Evolutionary conservation across 2,797 vertebrate species (phyloP).

Genomic region (Uromys caudimaculatus): DNA sequence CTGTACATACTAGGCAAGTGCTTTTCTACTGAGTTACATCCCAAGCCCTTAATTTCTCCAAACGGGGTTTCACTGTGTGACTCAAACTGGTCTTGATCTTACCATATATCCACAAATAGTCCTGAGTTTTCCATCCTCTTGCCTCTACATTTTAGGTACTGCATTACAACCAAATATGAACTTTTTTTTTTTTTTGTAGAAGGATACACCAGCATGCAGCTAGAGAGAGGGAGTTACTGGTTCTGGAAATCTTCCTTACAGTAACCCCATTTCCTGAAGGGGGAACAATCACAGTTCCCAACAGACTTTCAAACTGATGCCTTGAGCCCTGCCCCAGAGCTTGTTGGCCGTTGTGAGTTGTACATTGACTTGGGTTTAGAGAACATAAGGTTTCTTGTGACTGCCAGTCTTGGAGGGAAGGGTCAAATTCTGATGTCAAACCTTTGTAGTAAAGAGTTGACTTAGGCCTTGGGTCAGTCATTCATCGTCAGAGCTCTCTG

Average conservation of each 20-base stretch:
- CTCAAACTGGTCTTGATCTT: neutral
- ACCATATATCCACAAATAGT: neutral
- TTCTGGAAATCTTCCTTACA: neutral
- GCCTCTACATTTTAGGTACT: neutral
- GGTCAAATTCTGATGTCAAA: neutral
- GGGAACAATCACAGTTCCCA: neutral
- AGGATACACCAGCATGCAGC: neutral
- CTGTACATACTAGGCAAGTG: neutral
- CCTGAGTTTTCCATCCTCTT: neutral
- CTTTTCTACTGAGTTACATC: neutral
- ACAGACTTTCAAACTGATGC: neutral
- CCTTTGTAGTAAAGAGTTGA: neutral
- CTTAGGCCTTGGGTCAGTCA: neutral
- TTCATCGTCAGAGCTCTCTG: neutral
- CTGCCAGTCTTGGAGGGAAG: neutral
- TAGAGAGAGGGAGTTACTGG: neutral
- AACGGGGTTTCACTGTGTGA: neutral
- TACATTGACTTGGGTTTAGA: neutral
- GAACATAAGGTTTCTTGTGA: neutral
- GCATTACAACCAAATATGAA: neutral
- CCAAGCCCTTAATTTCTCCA: neutral
- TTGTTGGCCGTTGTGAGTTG: neutral
- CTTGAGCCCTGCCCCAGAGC: neutral
- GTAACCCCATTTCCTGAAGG: neutral
- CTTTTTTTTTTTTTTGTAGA: neutral